These are phyloP conservation scores for Myotis lucifugus DNA, from an alignment of 2,113 vertebrate species.

Conservation along the genomic window DNA sequence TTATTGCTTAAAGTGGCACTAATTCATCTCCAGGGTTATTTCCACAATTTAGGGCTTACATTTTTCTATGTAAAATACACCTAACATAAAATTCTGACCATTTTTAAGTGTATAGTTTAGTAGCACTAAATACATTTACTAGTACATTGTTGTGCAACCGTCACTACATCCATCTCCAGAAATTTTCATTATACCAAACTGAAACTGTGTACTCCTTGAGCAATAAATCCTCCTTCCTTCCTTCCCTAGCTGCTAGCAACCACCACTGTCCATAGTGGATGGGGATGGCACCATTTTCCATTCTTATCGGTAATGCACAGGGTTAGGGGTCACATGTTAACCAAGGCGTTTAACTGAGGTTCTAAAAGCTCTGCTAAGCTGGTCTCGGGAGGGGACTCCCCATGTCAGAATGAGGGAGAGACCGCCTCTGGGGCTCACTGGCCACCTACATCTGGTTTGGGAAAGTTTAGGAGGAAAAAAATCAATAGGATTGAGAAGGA, in stretches of 20 bases:
- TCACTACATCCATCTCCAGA: not conserved
- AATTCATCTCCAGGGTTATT: not conserved
- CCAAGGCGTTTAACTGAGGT: not conserved
- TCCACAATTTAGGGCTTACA: not conserved
- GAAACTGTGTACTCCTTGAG: not conserved
- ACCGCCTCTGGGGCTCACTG: not conserved
- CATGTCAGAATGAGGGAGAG: not conserved
- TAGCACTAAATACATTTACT: not conserved
- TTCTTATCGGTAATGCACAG: not conserved
- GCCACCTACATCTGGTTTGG: not conserved
- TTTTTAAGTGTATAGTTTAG: not conserved
- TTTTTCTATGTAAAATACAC: not conserved
- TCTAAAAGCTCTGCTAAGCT: not conserved
- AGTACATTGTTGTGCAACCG: not conserved
- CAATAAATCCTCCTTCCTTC: not conserved
- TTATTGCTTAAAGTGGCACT: not conserved
- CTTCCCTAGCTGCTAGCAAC: not conserved
- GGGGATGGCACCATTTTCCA: not conserved
- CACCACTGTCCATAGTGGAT: not conserved
- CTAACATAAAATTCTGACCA: not conserved
- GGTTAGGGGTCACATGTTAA: not conserved
- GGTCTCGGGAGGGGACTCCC: not conserved
- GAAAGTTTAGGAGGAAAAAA: not conserved
- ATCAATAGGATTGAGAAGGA: not conserved
- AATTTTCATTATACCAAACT: not conserved